phyloP scores from a whole-genome alignment of 2,797 vertebrate species.

The Helostoma temminkii region DNA sequence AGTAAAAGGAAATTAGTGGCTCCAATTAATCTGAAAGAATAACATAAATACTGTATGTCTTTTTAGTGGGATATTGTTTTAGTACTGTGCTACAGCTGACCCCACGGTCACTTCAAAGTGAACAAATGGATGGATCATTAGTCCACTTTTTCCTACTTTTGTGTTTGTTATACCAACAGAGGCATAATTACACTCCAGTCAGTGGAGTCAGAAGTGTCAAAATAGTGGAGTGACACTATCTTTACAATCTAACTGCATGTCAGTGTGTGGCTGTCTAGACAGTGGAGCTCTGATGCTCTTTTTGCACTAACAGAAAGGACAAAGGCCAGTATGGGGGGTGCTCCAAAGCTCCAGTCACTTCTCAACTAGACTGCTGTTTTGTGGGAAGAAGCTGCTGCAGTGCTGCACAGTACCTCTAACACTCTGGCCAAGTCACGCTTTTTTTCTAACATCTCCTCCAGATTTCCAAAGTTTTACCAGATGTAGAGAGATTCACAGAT shows the following conservation, averaged over 20 bases:
- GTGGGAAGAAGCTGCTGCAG: constrained; percentile 65
- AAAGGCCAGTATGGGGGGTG: constrained; percentile 11
- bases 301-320: constrained; percentile 36
- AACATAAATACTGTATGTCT: constrained; percentile 64
- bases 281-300: constrained; percentile 31
- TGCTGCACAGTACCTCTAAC: constrained; percentile 73
- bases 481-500: constrained; percentile 88
- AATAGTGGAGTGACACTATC: constrained; percentile 25
- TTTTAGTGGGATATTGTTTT: constrained; percentile 51
- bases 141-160: constrained; percentile 16
- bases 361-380: constrained; percentile 52
- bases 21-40: constrained; percentile 65
- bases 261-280: constrained; percentile 55
- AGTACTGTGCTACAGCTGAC: constrained; percentile 44
- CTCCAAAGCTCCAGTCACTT: constrained; percentile 26
- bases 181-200: constrained; percentile 56
- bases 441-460: constrained; percentile 83
- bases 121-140: constrained; percentile 55
- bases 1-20: constrained; percentile 62
- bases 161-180: constrained; percentile 72
- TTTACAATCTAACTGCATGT: constrained; percentile 35
- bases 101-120: constrained; percentile 69
- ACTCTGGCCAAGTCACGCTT: constrained; percentile 78
- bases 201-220: constrained; percentile 24
- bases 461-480: constrained; percentile 90